phyloP scores from a whole-genome alignment of 1,140 invertebrate species.

The Leptinotarsa texana region DNA sequence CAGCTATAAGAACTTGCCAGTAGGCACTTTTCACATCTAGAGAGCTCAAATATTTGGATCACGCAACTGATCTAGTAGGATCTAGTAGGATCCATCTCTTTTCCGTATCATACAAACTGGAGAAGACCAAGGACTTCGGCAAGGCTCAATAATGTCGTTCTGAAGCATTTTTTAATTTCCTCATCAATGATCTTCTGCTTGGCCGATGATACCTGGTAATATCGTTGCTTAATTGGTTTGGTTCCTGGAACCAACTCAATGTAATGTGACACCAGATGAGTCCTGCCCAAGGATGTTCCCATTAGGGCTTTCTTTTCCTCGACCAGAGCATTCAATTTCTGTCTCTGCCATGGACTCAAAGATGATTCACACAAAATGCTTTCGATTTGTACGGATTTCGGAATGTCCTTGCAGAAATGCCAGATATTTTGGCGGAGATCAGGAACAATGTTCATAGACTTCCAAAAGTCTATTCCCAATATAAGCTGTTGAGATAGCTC shows the following conservation, averaged over 20 bases:
- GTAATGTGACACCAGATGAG: not conserved
- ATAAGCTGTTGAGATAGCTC: conserved; percentile 8
- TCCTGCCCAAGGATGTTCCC: not conserved
- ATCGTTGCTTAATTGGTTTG: not conserved
- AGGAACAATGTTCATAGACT: conserved; percentile 24
- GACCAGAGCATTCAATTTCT: not conserved
- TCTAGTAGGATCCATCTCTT: conserved; percentile 37
- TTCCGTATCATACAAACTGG: conserved; percentile 45
- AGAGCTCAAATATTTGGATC: conserved; percentile 40
- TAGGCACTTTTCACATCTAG: conserved; percentile 46
- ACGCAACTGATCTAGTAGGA: conserved; percentile 47
- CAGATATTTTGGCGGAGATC: conserved; percentile 15
- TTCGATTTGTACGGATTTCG: too few species aligned
- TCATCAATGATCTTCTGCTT: not conserved
- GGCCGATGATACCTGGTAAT: not conserved
- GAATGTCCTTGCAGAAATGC: conserved; percentile 15
- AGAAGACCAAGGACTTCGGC: conserved; percentile 34
- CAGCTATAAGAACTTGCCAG: conserved; percentile 47
- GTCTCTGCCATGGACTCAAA: not conserved
- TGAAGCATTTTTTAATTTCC: conserved; percentile 4
- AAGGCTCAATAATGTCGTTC: conserved; percentile 3
- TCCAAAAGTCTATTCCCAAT: conserved; percentile 28
- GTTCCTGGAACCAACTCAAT: not conserved
- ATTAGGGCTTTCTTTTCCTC: not conserved
- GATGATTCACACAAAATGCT: too few species aligned